phyloP scores from a whole-genome alignment of 2,797 vertebrate genomes.

The Xenops minutus region DNA sequence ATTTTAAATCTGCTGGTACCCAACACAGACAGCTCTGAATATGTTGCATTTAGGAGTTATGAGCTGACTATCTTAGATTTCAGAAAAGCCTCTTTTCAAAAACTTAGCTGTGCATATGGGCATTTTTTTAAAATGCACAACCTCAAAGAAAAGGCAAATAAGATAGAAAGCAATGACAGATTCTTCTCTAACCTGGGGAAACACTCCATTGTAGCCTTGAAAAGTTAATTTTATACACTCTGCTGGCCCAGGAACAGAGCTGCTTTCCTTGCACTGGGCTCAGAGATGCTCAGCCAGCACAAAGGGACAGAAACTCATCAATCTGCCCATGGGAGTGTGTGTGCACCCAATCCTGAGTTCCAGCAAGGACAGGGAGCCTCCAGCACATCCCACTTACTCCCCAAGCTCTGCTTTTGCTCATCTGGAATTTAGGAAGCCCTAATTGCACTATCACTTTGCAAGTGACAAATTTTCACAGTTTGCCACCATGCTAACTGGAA shows the following conservation, averaged over 20 bases:
- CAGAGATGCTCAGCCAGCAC: not conserved
- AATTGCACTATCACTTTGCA: not conserved
- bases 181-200: not conserved
- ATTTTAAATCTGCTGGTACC: not conserved
- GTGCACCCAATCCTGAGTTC: not conserved
- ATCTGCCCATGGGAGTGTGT: not conserved
- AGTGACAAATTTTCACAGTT: not conserved
- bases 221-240: not conserved
- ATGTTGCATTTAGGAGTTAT: not conserved
- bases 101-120: not conserved
- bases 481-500: not conserved
- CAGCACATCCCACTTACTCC: not conserved
- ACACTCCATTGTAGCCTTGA: not conserved
- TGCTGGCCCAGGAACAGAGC: not conserved
- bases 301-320: not conserved
- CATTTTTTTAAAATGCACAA: not conserved
- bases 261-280: not conserved
- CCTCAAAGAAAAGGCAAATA: not conserved
- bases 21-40: not conserved
- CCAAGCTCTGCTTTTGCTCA: not conserved
- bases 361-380: not conserved
- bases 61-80: not conserved
- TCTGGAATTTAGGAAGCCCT: not conserved
- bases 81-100: not conserved
- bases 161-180: not conserved